These are phyloP conservation scores for Coptodon rendalli DNA, from an alignment of 2,113 vertebrate species.

Conservation along the genomic window DNA sequence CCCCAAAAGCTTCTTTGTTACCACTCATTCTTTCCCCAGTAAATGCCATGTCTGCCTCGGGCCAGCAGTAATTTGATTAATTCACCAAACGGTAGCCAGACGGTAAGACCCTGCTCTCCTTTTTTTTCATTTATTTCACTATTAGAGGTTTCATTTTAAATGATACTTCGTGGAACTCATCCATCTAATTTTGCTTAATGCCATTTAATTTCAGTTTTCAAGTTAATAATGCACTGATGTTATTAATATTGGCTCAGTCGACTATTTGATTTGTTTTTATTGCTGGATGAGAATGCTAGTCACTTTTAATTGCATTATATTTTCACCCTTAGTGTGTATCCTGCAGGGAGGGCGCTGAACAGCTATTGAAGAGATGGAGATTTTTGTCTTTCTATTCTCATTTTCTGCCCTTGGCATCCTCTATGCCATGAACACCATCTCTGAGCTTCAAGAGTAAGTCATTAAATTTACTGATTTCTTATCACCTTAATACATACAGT, in stretches of 20 bases:
- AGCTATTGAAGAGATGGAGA: constrained; percentile 48
- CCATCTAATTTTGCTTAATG: not conserved
- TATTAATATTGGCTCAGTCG: not conserved
- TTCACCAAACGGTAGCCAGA: constrained; percentile 41
- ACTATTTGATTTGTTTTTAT: not conserved
- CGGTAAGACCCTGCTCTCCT: constrained; percentile 46
- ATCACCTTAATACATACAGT: not conserved
- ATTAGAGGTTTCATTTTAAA: not conserved
- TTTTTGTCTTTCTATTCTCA: constrained; percentile 73
- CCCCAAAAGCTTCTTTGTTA: constrained; percentile 66
- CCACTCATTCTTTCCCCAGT: constrained; percentile 38
- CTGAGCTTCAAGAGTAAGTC: constrained; percentile 81
- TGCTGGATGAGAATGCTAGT: not conserved
- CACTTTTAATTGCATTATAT: not conserved
- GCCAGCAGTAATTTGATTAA: constrained; percentile 52
- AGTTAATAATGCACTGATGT: not conserved
- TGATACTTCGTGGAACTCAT: not conserved
- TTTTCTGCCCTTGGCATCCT: constrained; percentile 77
- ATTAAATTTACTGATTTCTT: not conserved
- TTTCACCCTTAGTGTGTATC: not conserved
- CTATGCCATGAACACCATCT: constrained; percentile 70
- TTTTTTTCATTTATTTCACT: not conserved
- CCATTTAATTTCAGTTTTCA: not conserved
- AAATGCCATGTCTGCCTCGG: constrained; percentile 34
- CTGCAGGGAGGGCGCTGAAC: not conserved